Conservation (phyloP, 2,113 vertebrate genomes). For the Puffinus mauretanicus region DNA sequence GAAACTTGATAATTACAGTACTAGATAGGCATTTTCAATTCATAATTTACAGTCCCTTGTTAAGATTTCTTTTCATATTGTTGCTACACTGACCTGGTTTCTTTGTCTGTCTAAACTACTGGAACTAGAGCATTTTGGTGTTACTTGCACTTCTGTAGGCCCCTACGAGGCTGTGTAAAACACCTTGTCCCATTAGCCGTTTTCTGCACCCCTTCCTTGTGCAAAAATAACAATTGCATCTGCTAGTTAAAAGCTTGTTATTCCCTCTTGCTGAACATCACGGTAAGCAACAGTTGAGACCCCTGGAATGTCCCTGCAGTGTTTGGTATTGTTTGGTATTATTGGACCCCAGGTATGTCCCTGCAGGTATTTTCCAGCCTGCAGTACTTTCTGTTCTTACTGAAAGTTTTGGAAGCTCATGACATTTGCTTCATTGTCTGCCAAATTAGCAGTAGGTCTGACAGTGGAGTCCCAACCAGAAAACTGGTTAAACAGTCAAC, state of each 20-base stretch:
- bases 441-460: background rate
- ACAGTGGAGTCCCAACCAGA: background rate
- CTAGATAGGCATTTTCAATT: background rate
- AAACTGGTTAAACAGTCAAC: background rate
- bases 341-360: background rate
- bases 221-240: background rate
- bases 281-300: background rate
- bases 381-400: background rate
- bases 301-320: background rate
- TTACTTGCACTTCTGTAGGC: background rate
- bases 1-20: background rate
- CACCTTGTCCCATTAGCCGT: accelerated
- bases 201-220: background rate
- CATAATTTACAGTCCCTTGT: background rate
- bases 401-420: background rate
- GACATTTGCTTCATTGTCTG: background rate
- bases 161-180: background rate
- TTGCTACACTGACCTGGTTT: background rate
- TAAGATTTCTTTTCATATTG: background rate
- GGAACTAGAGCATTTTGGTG: background rate
- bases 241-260: background rate
- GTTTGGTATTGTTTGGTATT: background rate
- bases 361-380: background rate
- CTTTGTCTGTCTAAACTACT: background rate
- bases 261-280: background rate